Evolutionary conservation across 2,113 vertebrate species (phyloP).

Genomic region (Callorhinus ursinus): DNA sequence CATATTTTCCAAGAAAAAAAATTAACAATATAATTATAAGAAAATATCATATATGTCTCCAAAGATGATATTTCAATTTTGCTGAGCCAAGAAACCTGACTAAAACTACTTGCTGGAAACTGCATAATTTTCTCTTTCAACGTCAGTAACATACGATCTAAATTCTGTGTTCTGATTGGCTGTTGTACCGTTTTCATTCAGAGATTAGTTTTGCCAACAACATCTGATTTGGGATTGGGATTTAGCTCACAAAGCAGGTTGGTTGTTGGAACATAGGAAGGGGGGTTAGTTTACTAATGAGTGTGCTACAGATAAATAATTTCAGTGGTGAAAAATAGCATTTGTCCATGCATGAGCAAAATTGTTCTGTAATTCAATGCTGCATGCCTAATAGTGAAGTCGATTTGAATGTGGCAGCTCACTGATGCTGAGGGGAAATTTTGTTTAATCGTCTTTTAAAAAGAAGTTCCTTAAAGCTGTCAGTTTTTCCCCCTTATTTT

Average conservation of each 20-base stretch:
- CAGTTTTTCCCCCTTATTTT: not conserved
- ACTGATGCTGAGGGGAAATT: not conserved
- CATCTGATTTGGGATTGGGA: slow-evolving; percentile 81
- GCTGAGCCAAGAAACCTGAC: slow-evolving; percentile 55
- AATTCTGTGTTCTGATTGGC: slow-evolving; percentile 80
- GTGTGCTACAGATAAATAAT: slow-evolving; percentile 65
- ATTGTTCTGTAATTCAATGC: slow-evolving; percentile 64
- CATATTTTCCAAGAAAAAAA: slow-evolving; percentile 45
- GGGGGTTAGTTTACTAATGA: slow-evolving; percentile 69
- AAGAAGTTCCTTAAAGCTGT: slow-evolving; percentile 53
- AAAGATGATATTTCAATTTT: slow-evolving; percentile 39
- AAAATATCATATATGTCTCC: slow-evolving; percentile 24
- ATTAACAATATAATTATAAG: slow-evolving; percentile 29
- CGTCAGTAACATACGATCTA: slow-evolving; percentile 74
- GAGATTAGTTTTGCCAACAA: slow-evolving; percentile 78
- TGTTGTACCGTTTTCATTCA: slow-evolving; percentile 80
- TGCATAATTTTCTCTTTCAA: slow-evolving; percentile 46
- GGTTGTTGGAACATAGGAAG: slow-evolving; percentile 68
- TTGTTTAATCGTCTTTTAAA: slow-evolving; percentile 58
- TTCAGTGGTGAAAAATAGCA: slow-evolving; percentile 58
- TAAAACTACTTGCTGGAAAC: slow-evolving; percentile 78
- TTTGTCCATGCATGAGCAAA: slow-evolving; percentile 45
- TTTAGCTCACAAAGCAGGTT: slow-evolving; percentile 74
- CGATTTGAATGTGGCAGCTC: slow-evolving; percentile 52
- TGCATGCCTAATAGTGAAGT: slow-evolving; percentile 73